Percentiles rank a stretch among this genome's conserved stretches.
Evolutionary conservation across 2,113 vertebrate genomes (phyloP).

Genomic region (Thomomys bottae): DNA sequence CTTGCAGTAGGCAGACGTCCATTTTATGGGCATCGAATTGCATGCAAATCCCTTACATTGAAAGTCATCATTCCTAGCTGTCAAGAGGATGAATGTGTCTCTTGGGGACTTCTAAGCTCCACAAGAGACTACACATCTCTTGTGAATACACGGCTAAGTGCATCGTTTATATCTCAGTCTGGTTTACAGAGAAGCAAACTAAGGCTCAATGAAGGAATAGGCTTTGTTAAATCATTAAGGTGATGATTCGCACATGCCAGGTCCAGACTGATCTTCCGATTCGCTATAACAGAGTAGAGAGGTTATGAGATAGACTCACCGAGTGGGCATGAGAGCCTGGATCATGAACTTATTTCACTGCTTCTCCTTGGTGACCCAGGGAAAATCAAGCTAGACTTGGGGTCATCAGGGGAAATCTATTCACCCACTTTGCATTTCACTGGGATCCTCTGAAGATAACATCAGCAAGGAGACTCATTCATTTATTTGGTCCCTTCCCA

Average conservation of each 20-base stretch:
- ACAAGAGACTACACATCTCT: not conserved
- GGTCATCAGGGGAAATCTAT: not conserved
- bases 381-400: not conserved
- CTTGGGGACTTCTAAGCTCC: not conserved
- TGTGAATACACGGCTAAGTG: not conserved
- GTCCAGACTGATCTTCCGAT: not conserved
- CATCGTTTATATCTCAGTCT: slow-evolving; percentile 18
- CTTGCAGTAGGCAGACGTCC: fast-evolving
- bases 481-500: slow-evolving; percentile 3
- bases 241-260: not conserved
- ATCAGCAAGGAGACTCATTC: not conserved
- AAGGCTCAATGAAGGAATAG: not conserved
- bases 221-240: not conserved
- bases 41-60: not conserved
- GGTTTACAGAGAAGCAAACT: not conserved
- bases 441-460: not conserved
- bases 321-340: not conserved
- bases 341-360: no score
- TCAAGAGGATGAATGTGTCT: not conserved
- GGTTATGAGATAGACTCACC: not conserved
- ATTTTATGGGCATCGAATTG: not conserved
- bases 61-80: not conserved
- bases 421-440: not conserved
- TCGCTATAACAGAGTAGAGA: not conserved
- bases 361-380: not conserved